Conservation (phyloP, 1,140 invertebrate genomes). For the Heterodera schachtii region DNA sequence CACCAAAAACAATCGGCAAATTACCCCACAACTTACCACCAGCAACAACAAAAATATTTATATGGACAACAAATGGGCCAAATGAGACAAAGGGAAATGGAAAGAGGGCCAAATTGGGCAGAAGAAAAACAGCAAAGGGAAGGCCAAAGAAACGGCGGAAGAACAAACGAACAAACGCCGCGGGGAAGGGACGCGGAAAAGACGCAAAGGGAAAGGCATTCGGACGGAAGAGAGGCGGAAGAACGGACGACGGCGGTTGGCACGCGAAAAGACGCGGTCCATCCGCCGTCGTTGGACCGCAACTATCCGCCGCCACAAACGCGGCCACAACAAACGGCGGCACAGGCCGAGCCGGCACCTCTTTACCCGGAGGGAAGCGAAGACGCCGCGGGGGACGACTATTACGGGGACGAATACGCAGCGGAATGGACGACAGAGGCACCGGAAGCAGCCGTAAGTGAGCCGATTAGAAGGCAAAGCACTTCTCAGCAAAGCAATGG, state of each 20-base stretch:
- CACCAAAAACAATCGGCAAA: slow-evolving; percentile 17
- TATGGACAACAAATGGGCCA: slow-evolving; percentile 23
- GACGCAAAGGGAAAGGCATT: background rate
- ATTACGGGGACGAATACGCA: slow-evolving; percentile 49
- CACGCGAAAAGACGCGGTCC: background rate
- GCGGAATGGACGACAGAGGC: slow-evolving; percentile 51
- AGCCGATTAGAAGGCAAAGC: too few relatives aligned
- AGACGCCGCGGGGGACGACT: slow-evolving; percentile 28
- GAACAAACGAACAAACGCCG: too few relatives aligned
- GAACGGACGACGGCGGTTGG: background rate
- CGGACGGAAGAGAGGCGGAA: background rate
- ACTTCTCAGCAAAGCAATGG: background rate
- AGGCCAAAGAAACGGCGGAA: too few relatives aligned
- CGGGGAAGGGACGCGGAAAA: too few relatives aligned
- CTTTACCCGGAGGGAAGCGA: slow-evolving; percentile 48
- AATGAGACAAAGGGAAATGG: slow-evolving; percentile 6
- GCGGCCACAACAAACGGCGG: background rate
- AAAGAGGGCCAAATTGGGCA: background rate
- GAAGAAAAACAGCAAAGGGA: too few relatives aligned
- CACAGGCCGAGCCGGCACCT: slow-evolving; percentile 42
- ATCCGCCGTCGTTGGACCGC: background rate
- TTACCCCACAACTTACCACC: background rate
- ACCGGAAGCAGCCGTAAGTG: slow-evolving; percentile 7
- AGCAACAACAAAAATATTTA: slow-evolving; percentile 34
- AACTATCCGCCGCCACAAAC: slow-evolving; percentile 23